A percentile compares a stretch with the other conserved stretches of the same genome.
These are phyloP conservation scores for Anseranas semipalmata DNA, from an alignment of 2,113 vertebrate genomes.

Conservation along the genomic window DNA sequence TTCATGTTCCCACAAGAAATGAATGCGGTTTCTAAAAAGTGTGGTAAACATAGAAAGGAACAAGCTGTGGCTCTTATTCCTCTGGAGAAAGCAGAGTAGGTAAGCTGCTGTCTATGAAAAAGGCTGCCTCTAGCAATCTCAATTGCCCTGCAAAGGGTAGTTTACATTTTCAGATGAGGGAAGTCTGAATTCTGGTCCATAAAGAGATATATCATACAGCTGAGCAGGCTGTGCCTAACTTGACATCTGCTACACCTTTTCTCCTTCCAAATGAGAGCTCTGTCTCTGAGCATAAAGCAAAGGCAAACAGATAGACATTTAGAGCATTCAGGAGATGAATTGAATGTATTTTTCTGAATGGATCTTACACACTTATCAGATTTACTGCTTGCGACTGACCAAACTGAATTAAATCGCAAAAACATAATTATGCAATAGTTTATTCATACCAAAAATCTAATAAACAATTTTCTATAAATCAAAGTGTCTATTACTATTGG, in stretches of 20 bases:
- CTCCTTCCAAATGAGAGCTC: background rate
- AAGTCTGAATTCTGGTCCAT: background rate
- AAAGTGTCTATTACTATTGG: background rate
- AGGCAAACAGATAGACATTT: background rate
- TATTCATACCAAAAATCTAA: background rate
- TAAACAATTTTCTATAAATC: background rate
- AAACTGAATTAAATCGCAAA: background rate
- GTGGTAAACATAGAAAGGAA: background rate
- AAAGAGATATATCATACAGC: background rate
- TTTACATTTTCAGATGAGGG: background rate
- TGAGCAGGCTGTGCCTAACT: background rate
- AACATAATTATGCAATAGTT: background rate
- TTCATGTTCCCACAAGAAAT: background rate
- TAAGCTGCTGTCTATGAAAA: background rate
- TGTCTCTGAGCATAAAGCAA: background rate
- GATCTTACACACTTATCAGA: background rate
- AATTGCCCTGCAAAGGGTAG: background rate
- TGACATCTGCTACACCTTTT: background rate
- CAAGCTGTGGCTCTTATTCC: background rate
- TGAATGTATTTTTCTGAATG: background rate
- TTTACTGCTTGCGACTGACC: background rate
- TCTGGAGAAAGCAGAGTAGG: background rate
- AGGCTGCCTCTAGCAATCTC: background rate
- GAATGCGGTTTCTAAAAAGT: rapidly evolving
- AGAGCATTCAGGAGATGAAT: background rate